These are phyloP conservation scores for Xylocopa sonorina DNA, from an alignment of 1,140 invertebrate species.

Conservation along the genomic window DNA sequence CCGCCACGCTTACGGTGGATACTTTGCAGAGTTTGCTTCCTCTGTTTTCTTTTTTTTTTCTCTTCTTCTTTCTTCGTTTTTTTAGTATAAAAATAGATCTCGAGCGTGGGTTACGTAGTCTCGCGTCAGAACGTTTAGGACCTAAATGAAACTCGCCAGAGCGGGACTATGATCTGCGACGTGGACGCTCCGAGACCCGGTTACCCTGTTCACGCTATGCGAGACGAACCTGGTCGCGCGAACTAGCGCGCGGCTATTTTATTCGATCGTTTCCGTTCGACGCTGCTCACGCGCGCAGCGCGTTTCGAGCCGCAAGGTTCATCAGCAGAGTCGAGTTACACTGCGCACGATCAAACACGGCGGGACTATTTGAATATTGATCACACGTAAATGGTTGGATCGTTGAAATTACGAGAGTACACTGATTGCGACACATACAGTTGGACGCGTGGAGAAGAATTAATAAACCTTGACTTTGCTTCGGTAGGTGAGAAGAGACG, in stretches of 20 bases:
- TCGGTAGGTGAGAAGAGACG: too few species aligned
- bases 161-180: neutral
- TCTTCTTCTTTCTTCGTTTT: conserved; percentile 8
- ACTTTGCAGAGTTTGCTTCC: conserved; percentile 8
- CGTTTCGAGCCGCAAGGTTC: too few species aligned
- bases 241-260: neutral
- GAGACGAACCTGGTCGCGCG: neutral
- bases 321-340: too few species aligned
- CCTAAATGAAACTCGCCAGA: conserved; percentile 17
- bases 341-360: too few species aligned
- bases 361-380: too few species aligned
- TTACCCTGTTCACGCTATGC: neutral
- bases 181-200: neutral
- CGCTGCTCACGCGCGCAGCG: too few species aligned
- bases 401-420: too few species aligned
- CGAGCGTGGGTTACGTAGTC: conserved; percentile 65
- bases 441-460: too few species aligned
- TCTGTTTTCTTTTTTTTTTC: neutral
- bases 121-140: conserved; percentile 61
- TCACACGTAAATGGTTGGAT: too few species aligned
- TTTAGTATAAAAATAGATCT: conserved; percentile 78
- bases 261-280: too few species aligned
- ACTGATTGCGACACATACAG: too few species aligned
- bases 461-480: too few species aligned
- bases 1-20: neutral